Evolutionary conservation across 2,797 vertebrate species (phyloP).

Genomic region (Discoglossus pictus): DNA sequence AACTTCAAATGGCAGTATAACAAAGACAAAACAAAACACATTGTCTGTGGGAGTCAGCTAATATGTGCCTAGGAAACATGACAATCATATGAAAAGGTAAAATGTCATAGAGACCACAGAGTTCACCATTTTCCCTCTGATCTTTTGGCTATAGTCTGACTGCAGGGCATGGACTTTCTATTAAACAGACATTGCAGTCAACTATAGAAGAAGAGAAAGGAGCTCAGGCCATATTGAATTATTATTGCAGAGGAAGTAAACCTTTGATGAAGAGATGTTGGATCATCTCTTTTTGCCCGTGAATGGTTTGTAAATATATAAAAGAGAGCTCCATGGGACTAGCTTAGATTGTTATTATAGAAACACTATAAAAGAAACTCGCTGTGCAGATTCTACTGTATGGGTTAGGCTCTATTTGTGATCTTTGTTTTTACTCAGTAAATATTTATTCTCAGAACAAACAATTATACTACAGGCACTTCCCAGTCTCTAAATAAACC

Average conservation of each 20-base stretch:
- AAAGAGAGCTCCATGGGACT: conserved; percentile 23
- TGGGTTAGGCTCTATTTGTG: conserved; percentile 10
- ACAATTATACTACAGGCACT: conserved; percentile 17
- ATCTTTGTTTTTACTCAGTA: conserved; percentile 25
- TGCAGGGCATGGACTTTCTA: conserved; percentile 10
- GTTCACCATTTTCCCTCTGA: not conserved
- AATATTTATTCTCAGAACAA: conserved; percentile 39
- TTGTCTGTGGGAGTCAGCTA: no score
- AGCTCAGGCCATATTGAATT: conserved; percentile 24
- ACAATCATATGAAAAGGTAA: no score
- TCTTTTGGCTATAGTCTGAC: conserved; percentile 10
- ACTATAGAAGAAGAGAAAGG: not conserved
- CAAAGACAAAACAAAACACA: no score
- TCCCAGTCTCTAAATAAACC: conserved; percentile 8
- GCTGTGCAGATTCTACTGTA: conserved; percentile 13
- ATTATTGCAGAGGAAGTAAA: conserved; percentile 20
- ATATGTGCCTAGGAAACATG: no score
- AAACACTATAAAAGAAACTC: conserved; percentile 22
- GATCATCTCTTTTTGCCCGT: conserved; percentile 24
- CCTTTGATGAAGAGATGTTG: conserved; percentile 40
- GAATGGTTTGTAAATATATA: conserved; percentile 40
- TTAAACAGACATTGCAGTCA: conserved; percentile 22
- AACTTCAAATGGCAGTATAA: no score
- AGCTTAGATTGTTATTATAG: conserved; percentile 12
- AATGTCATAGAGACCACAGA: no score